Evolutionary conservation across 1,140 invertebrate species (phyloP).

Genomic region (Saccostrea cuccullata): DNA sequence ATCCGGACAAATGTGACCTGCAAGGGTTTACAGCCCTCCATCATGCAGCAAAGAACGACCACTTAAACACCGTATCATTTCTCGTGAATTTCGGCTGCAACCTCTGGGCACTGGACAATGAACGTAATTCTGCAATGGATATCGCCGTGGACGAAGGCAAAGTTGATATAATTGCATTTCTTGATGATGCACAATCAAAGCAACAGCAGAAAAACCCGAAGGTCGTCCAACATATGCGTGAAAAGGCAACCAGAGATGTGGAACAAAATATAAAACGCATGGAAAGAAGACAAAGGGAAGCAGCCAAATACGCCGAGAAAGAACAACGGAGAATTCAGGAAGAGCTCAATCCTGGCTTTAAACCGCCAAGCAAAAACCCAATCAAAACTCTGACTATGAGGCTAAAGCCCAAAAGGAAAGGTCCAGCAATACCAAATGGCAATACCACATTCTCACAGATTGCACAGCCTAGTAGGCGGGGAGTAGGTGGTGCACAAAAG

Average conservation of each 20-base stretch:
- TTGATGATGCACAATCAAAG: constrained; percentile 91
- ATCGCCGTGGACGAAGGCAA: constrained; percentile 91
- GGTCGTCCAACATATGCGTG: constrained; percentile 80
- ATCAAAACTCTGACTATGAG: constrained; percentile 69
- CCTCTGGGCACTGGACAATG: constrained; percentile 94
- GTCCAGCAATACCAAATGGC: constrained; percentile 18
- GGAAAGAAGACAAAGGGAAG: constrained; percentile 87
- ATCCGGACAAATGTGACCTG: constrained; percentile 93
- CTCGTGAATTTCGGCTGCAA: constrained; percentile 96
- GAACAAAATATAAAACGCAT: constrained; percentile 90
- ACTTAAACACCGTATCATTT: constrained; percentile 94
- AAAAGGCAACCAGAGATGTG: constrained; percentile 86
- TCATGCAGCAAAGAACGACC: constrained; percentile 90
- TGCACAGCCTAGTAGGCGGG: constrained; percentile 53
- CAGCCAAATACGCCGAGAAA: constrained; percentile 57
- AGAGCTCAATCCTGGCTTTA: constrained; percentile 50
- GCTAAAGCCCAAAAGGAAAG: constrained; percentile 56
- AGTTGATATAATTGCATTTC: constrained; percentile 88
- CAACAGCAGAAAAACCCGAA: constrained; percentile 69
- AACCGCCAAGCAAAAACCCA: constrained; percentile 52
- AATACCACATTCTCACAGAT: constrained; percentile 62
- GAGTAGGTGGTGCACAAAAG: constrained; percentile 42
- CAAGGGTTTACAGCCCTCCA: constrained; percentile 96
- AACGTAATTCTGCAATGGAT: constrained; percentile 93
- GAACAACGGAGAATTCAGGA: constrained; percentile 57